phyloP scores from a whole-genome alignment of 37 sponge, comb jelly and placozoan species.

The Mnemiopsis leidyi region DNA sequence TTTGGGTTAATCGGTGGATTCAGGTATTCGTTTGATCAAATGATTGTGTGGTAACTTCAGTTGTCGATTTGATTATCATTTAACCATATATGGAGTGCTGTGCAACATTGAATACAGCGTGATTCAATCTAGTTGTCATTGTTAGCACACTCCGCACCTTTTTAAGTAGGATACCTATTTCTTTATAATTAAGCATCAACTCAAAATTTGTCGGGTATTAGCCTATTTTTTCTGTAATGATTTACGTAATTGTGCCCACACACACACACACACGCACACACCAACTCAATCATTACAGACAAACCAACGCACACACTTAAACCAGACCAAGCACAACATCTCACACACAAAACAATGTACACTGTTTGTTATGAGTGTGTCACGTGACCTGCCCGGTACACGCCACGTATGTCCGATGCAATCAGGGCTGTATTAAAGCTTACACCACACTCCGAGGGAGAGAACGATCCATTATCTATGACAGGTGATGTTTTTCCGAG shows the following conservation, averaged over 20 bases:
- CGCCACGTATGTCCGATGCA: too few species aligned
- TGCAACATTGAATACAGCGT: background rate
- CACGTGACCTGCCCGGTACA: background rate
- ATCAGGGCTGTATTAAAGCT: background rate
- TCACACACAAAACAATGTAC: too few species aligned
- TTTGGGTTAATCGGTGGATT: background rate
- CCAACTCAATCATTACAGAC: background rate
- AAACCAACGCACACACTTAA: background rate
- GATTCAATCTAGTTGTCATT: background rate
- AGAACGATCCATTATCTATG: background rate
- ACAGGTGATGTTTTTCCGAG: background rate
- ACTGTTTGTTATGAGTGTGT: background rate
- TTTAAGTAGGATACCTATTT: background rate
- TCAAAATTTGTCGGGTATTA: background rate
- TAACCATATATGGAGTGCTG: background rate
- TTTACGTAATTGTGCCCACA: background rate
- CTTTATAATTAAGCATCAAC: background rate
- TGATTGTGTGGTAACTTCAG: background rate
- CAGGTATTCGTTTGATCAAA: background rate
- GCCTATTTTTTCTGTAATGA: background rate
- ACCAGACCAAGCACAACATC: background rate
- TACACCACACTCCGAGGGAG: background rate
- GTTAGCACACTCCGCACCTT: background rate
- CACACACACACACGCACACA: slow-evolving; percentile 8
- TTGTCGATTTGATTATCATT: background rate